Percentiles rank a stretch among this genome's conserved stretches.
Evolutionary conservation across 2,797 vertebrate species (phyloP).

Genomic region (Leuciscus waleckii): DNA sequence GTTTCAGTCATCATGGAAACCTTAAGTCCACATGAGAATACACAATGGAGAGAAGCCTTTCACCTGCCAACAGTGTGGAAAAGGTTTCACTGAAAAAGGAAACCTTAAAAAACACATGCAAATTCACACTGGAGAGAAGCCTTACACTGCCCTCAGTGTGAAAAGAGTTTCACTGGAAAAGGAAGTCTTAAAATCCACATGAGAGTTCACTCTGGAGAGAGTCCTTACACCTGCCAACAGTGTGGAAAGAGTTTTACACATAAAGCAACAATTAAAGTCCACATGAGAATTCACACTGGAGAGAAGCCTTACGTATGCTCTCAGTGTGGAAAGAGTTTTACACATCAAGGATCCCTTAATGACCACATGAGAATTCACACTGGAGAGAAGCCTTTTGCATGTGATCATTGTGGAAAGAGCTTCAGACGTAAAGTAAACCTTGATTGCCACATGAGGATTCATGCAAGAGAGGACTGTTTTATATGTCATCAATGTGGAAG

Average conservation of each 20-base stretch:
- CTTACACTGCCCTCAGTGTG: not conserved
- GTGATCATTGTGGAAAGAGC: not conserved
- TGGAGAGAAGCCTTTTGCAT: not conserved
- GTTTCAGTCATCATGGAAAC: not conserved
- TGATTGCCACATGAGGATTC: not conserved
- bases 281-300: conserved; percentile 3
- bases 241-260: not conserved
- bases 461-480: not conserved
- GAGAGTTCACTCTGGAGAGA: not conserved
- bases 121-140: not conserved
- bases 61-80: not conserved
- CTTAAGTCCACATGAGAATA: not conserved
- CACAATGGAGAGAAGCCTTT: not conserved
- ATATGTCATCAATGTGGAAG: not conserved
- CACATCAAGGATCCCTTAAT: not conserved
- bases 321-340: not conserved
- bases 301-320: not conserved
- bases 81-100: not conserved
- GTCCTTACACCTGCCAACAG: not conserved
- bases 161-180: not conserved
- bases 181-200: conserved; percentile 7
- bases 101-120: not conserved
- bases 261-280: not conserved
- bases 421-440: conserved; percentile 5
- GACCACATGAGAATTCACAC: conserved; percentile 4